Evolutionary conservation across 2,888 invertebrate species (phyloP).

Genomic region (Tenthredo amoena): DNA sequence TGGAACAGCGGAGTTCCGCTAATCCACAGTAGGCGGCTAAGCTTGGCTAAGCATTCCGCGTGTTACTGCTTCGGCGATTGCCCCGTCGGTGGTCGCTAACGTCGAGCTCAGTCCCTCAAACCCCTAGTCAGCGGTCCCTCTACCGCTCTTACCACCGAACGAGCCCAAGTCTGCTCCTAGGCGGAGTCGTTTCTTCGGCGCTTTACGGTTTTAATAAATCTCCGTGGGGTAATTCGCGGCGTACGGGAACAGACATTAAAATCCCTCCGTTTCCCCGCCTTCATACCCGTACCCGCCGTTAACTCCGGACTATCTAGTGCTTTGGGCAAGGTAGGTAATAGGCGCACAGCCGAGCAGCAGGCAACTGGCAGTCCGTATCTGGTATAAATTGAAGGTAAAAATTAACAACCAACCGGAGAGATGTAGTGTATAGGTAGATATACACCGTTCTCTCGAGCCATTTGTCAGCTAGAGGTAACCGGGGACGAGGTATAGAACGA

Average conservation of each 20-base stretch:
- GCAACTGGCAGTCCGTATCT: conserved; percentile 44
- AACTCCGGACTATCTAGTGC: conserved; percentile 47
- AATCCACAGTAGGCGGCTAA: conserved; percentile 67
- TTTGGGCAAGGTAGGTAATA: conserved; percentile 35
- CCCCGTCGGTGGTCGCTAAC: conserved; percentile 70
- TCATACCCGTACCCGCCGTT: conserved; percentile 43
- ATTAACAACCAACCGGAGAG: conserved; percentile 57
- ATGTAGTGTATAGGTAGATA: conserved; percentile 21
- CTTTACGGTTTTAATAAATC: conserved; percentile 77
- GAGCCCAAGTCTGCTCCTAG: conserved; percentile 62
- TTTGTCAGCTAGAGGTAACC: conserved; percentile 36
- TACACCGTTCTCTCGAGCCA: conserved; percentile 36
- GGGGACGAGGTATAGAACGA: conserved; percentile 3
- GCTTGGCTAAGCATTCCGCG: conserved; percentile 67
- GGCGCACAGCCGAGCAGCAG: conserved; percentile 28
- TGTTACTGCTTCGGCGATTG: conserved; percentile 59
- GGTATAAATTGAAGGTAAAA: conserved; percentile 62
- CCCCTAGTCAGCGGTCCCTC: conserved; percentile 56
- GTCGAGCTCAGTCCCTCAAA: conserved; percentile 66
- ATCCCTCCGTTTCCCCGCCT: conserved; percentile 54
- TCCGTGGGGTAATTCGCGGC: conserved; percentile 75
- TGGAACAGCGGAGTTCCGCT: conserved; percentile 61
- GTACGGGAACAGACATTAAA: conserved; percentile 72
- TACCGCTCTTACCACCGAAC: conserved; percentile 60
- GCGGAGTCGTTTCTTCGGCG: conserved; percentile 73